Conservation (phyloP, 2,113 vertebrate species). For the Gallinago paraguaiae region DNA sequence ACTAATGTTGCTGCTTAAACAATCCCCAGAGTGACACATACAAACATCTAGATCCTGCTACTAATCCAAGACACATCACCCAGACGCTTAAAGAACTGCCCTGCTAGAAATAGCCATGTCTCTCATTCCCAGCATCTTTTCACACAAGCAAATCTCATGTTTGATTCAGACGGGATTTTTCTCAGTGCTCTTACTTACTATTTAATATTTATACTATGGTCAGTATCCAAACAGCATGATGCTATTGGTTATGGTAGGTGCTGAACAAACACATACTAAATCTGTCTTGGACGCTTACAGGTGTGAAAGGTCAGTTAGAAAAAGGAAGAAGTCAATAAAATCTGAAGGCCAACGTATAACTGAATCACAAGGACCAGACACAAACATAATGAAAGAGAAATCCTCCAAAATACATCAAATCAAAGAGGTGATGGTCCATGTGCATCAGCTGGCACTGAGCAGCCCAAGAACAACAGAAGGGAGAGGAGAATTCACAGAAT, state of each 20-base stretch:
- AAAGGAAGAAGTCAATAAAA: slow-evolving; percentile 2
- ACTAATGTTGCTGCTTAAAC: slow-evolving; percentile 5
- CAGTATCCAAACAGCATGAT: not conserved
- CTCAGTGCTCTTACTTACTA: not conserved
- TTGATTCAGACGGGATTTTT: slow-evolving; percentile 23
- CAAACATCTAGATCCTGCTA: not conserved
- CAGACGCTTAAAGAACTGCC: not conserved
- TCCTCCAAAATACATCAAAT: not conserved
- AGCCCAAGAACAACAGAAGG: not conserved
- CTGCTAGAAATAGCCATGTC: not conserved
- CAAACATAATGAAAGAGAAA: not conserved
- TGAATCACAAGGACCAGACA: not conserved
- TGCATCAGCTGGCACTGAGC: not conserved
- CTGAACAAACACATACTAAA: slow-evolving; percentile 20
- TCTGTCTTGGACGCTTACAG: not conserved
- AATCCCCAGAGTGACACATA: not conserved
- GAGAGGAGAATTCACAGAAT: not conserved
- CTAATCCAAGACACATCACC: not conserved
- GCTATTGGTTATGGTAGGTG: not conserved
- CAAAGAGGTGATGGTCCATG: not conserved
- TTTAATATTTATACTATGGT: slow-evolving; percentile 21
- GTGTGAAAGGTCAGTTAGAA: slow-evolving; percentile 26
- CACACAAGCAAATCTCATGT: not conserved
- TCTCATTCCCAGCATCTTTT: not conserved
- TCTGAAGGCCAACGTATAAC: not conserved